Evolutionary conservation across 2,797 vertebrate species (phyloP), one percentile per base, ranked within the genome.

Genomic region (Myripristis murdjan): DNA sequence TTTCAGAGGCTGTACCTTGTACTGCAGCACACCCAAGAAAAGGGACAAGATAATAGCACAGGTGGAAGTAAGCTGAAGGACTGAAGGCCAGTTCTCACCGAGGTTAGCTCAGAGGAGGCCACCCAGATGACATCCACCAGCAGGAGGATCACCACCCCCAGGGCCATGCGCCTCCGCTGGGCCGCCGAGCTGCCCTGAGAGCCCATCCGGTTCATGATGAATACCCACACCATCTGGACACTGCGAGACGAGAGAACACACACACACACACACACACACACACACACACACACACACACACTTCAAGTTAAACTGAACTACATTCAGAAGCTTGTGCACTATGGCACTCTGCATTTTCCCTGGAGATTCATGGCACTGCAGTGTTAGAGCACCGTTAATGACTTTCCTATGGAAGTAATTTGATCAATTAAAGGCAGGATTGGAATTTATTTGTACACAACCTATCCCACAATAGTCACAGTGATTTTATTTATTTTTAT

Each of bases 81-180:
- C 6, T 16, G 18, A 23, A 46, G 62, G 6, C 22, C 20, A 35
- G 44, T 47, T 15, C 97, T 92, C 95, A 99, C 98, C 24, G 97
- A 95, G 59, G 97, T 97, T 49, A 99, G 95, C 75, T 99, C 98
- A 1, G 98, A 99, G 11, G 98, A 99, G 14, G 96, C 98, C 1
- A 99, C 98, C 98, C 98, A 99, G 85, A 99, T 98, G 66, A 99
- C 93, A 5, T 99, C 98, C 71, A 99, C 98, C 22, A 99, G 94
- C 67, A 99, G 94, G 49, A 99, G 96, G 82, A 99, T 96, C 60
- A 96, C 91, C 70, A 99, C 96, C 35, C 98, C 98, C 69, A 99
- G 94, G 62, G 94, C 94, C 96, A 99, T 93, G 49, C 97, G 92
- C 75, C 95, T 93, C 52, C 97, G 95, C 90, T 97, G 97, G 69